Evolutionary conservation across 2,888 invertebrate species (phyloP), one percentile per base, ranked within the genome.

Genomic region (Nemotelus nigrinus): DNA sequence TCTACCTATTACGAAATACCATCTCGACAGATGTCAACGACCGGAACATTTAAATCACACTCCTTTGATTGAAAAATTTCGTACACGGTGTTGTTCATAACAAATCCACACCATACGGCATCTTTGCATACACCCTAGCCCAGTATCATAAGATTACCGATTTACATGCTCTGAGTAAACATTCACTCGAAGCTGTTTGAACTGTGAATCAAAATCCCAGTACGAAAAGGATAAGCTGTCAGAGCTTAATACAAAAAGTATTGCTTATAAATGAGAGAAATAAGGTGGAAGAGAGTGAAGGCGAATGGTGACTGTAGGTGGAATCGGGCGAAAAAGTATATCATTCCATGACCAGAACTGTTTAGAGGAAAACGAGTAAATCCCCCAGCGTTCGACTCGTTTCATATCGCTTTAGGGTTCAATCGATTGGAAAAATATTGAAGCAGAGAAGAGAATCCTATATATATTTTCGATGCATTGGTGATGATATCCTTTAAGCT

Each of bases 371-470:
- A 41, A 8, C 39, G 63, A 68, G 67, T 68, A 50, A 68, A 68
- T 48, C 48, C 67, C 25, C 25, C 25, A 25, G 25, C 25, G 25
- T 25, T 25, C 25, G 25, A 25, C 39, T 43, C 47, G 58, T 58
- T 60, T 48, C 41, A 3, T 44, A 48, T 43, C 5, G 50, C 58
- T 58, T 58, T 58, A 47, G 72, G 57, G 53, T 45, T 72, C 58
- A 72, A 72, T 72, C 72, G 72, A 72, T 57, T 72, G 72, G 72
- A 72, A 72, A 72, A 72, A 72, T 72, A 72, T 74, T 74, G 74
- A 74, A 74, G 53, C 55, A 70, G 70, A 39, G 63, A 60, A 60
- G 48, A 50, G 25, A 8, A 50, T 50, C 50, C 39, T 25, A 47
- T 3, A 47, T 47, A 67, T 47, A 67, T 8, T n/a, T 48, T n/a